Conservation (phyloP, 2,888 invertebrate genomes). For the Alcis repandata region DNA sequence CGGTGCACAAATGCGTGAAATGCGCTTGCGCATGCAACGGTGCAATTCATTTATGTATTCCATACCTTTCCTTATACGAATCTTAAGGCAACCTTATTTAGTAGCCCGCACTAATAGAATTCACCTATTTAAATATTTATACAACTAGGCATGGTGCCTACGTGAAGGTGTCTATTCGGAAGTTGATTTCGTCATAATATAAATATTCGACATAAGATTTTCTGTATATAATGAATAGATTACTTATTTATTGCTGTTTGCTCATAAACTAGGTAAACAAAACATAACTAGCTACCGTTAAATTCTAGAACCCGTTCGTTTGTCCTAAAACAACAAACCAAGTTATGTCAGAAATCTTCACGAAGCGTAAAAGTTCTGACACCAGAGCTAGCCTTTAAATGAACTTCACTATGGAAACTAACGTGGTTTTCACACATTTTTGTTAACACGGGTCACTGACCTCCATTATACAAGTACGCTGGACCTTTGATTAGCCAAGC, state of each 20-base stretch:
- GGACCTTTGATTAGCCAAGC: too few species aligned
- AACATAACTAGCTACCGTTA: too few species aligned
- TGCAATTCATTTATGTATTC: slow-evolving; percentile 46
- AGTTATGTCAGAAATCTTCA: too few species aligned
- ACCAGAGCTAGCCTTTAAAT: too few species aligned
- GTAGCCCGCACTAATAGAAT: slow-evolving; percentile 20
- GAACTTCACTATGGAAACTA: too few species aligned
- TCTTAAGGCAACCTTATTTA: slow-evolving; percentile 21
- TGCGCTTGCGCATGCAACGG: slow-evolving; percentile 38
- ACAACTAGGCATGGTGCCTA: slow-evolving; percentile 1
- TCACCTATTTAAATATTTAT: background rate
- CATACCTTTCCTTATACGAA: slow-evolving; percentile 48
- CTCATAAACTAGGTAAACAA: background rate
- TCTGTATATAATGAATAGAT: background rate
- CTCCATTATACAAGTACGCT: too few species aligned
- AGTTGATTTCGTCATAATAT: background rate
- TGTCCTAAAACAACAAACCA: too few species aligned
- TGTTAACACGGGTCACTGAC: too few species aligned
- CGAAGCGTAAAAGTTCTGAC: too few species aligned
- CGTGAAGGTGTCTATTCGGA: too few species aligned
- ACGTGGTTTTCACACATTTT: too few species aligned
- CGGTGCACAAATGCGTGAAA: slow-evolving; percentile 35
- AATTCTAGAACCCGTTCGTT: too few species aligned
- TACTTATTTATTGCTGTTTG: background rate
- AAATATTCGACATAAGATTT: background rate